These are phyloP conservation scores for Ormyrus nitidulus DNA, from an alignment of 2,888 invertebrate species.

Conservation along the genomic window DNA sequence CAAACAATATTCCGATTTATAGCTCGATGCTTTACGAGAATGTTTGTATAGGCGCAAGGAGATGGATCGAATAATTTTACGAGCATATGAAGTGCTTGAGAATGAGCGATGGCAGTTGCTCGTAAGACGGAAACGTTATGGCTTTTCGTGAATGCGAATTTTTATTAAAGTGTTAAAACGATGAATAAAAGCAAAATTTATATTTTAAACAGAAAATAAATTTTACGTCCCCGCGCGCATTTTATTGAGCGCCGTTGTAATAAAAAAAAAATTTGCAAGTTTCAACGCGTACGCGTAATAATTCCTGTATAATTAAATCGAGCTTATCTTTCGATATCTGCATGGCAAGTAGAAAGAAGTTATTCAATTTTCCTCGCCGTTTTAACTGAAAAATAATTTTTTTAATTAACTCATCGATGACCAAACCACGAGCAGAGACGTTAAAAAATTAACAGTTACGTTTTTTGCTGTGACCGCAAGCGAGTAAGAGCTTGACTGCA, in stretches of 20 bases:
- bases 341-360: too few relatives aligned
- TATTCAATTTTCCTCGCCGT: too few relatives aligned
- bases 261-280: slow-evolving; percentile 3
- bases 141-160: slow-evolving; percentile 27
- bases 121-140: slow-evolving; percentile 30
- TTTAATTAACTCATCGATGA: too few relatives aligned
- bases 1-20: slow-evolving; percentile 1
- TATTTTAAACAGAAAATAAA: slow-evolving; percentile 15
- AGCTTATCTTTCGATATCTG: too few relatives aligned
- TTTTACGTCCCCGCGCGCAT: not conserved
- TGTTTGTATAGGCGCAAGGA: slow-evolving; percentile 10
- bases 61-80: slow-evolving; percentile 53
- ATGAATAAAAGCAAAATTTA: slow-evolving; percentile 32
- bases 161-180: slow-evolving; percentile 38
- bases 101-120: slow-evolving; percentile 40
- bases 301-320: slow-evolving; percentile 2
- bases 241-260: not conserved
- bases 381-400: too few relatives aligned
- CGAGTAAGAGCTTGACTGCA: too few relatives aligned
- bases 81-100: slow-evolving; percentile 41
- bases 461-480: too few relatives aligned
- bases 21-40: slow-evolving; percentile 25
- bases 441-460: too few relatives aligned
- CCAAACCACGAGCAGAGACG: too few relatives aligned
- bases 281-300: not conserved